A percentile compares a stretch with the other conserved stretches of the same genome.
phyloP scores from a whole-genome alignment of 2,888 invertebrate genomes.

The Napeogenes sylphis region DNA sequence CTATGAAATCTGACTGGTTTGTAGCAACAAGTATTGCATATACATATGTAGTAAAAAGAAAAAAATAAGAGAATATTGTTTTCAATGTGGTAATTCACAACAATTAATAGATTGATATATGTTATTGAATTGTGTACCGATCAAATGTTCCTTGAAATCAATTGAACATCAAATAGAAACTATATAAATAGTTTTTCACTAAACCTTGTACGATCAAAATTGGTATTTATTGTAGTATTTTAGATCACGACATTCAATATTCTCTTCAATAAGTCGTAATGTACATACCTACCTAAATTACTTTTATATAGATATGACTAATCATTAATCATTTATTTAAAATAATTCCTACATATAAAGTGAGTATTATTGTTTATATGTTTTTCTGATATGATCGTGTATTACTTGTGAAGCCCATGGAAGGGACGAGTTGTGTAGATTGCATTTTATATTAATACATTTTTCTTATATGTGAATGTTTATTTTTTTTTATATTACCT shows the following conservation, averaged over 20 bases:
- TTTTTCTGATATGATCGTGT: constrained; percentile 42
- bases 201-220: not conserved
- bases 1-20: not conserved
- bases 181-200: not conserved
- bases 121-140: not conserved
- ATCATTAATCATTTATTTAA: constrained; percentile 42
- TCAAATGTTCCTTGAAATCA: not conserved
- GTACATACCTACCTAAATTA: constrained; percentile 44
- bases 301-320: constrained; percentile 43
- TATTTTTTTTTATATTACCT: constrained; percentile 14
- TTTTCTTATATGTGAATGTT: constrained; percentile 70
- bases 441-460: constrained; percentile 73
- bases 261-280: constrained; percentile 39
- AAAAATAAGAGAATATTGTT: not conserved
- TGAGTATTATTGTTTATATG: constrained; percentile 34
- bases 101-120: too few species aligned
- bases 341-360: constrained; percentile 38
- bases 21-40: not conserved
- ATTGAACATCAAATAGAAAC: not conserved
- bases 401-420: constrained; percentile 36
- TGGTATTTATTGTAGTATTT: not conserved
- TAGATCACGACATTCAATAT: constrained; percentile 6
- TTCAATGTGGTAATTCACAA: too few species aligned
- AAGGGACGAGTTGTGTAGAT: constrained; percentile 49
- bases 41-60: not conserved